Conservation (phyloP, 1,140 invertebrate genomes). For the Tetranychus cinnabarinus region DNA sequence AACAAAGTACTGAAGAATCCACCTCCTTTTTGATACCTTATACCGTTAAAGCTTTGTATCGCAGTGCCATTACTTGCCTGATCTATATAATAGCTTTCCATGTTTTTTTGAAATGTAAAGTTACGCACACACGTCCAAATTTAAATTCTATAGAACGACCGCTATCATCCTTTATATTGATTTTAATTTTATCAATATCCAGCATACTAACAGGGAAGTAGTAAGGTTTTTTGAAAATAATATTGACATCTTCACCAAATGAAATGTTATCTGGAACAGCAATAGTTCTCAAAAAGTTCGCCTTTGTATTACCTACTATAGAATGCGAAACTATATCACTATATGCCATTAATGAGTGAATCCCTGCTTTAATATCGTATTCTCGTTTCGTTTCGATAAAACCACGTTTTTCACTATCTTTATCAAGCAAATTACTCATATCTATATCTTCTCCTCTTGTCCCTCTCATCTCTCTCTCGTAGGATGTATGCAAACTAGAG, state of each 20-base stretch:
- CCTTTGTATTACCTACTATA: neutral
- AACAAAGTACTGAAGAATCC: neutral
- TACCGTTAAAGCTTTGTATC: neutral
- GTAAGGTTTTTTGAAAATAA: neutral
- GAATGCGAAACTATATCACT: neutral
- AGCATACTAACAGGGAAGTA: neutral
- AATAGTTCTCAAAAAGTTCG: neutral
- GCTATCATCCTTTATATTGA: neutral
- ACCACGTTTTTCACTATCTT: neutral
- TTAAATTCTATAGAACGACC: neutral
- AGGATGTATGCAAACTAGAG: neutral
- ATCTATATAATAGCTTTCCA: neutral
- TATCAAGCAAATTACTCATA: neutral
- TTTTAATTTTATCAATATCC: neutral
- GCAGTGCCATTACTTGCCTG: neutral
- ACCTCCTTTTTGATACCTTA: neutral
- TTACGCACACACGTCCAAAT: neutral
- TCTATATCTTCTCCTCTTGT: neutral
- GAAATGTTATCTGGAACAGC: neutral
- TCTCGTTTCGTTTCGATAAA: neutral
- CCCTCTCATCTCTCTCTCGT: neutral
- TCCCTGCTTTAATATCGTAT: neutral
- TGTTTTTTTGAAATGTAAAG: neutral
- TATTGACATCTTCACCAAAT: neutral
- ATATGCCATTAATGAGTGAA: neutral